Evolutionary conservation across 2,888 invertebrate genomes (phyloP).

Genomic region (Automeris io): DNA sequence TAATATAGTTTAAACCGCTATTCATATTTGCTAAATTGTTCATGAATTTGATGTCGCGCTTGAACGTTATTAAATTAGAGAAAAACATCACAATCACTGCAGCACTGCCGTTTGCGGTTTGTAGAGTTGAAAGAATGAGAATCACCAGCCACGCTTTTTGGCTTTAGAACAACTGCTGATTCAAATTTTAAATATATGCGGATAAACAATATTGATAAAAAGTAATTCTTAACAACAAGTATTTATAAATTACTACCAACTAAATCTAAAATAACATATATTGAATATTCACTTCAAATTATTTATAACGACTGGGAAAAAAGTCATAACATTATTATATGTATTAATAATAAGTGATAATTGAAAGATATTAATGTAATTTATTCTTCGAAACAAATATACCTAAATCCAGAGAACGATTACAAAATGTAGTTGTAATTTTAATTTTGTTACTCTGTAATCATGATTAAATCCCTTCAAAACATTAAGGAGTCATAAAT

Average conservation of each 20-base stretch:
- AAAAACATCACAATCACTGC: not conserved
- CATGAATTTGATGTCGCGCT: not conserved
- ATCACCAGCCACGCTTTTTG: slow-evolving; percentile 34
- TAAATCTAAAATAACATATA: not conserved
- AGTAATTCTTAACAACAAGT: slow-evolving; percentile 22
- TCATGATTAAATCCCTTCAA: too few relatives aligned
- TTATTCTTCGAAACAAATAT: too few relatives aligned
- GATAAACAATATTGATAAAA: slow-evolving; percentile 7
- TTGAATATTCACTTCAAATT: too few relatives aligned
- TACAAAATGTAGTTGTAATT: too few relatives aligned
- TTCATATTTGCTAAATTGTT: not conserved
- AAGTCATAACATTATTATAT: too few relatives aligned
- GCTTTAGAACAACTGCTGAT: slow-evolving; percentile 20
- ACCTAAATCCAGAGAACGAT: too few relatives aligned
- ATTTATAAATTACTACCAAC: not conserved
- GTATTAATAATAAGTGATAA: too few relatives aligned
- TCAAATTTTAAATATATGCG: slow-evolving; percentile 28
- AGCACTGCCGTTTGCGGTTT: slow-evolving; percentile 39
- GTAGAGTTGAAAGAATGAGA: slow-evolving; percentile 34
- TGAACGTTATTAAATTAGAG: not conserved
- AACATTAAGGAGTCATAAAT: too few relatives aligned
- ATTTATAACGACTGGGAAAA: too few relatives aligned
- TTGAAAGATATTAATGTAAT: too few relatives aligned
- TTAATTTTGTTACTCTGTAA: too few relatives aligned
- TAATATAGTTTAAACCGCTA: not conserved